phyloP scores from a whole-genome alignment of 2,888 invertebrate species.

The Lissonota sp. region DNA sequence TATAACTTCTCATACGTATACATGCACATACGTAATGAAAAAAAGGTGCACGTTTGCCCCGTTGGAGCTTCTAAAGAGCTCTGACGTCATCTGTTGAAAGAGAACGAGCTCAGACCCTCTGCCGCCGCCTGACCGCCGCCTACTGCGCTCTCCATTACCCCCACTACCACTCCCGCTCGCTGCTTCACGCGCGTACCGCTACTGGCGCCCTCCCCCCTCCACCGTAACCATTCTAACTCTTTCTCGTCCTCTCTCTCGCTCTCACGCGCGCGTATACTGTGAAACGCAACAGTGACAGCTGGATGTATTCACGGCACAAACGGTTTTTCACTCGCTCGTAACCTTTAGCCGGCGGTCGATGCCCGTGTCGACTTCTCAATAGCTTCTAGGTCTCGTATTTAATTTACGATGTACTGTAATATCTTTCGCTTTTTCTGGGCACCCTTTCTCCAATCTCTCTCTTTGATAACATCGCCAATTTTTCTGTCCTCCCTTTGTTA shows the following conservation, averaged over 20 bases:
- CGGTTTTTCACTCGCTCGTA: slow-evolving; percentile 71
- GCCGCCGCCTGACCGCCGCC: slow-evolving; percentile 9
- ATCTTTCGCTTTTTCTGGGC: slow-evolving; percentile 44
- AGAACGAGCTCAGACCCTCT: slow-evolving; percentile 6
- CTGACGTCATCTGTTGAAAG: slow-evolving; percentile 59
- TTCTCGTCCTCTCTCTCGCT: neutral
- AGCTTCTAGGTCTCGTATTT: slow-evolving; percentile 73
- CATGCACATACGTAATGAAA: slow-evolving; percentile 9
- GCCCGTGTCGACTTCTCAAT: slow-evolving; percentile 72
- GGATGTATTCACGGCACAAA: slow-evolving; percentile 71
- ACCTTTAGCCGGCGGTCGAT: slow-evolving; percentile 76
- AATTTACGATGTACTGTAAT: slow-evolving; percentile 67
- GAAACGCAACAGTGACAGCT: slow-evolving; percentile 68
- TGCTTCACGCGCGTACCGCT: neutral
- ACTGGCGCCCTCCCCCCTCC: slow-evolving; percentile 9
- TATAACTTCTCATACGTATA: slow-evolving; percentile 14
- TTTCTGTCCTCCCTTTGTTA: no score
- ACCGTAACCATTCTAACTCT: neutral
- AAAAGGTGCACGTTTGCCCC: slow-evolving; percentile 21
- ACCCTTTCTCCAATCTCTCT: slow-evolving; percentile 1
- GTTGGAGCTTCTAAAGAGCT: slow-evolving; percentile 55
- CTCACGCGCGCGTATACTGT: neutral
- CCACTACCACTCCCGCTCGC: slow-evolving; percentile 6
- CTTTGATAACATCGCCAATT: neutral
- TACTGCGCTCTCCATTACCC: slow-evolving; percentile 34